Base-by-base conservation (phyloP, 1,140 invertebrate genomes). In the Mercenaria mercenaria region DNA sequence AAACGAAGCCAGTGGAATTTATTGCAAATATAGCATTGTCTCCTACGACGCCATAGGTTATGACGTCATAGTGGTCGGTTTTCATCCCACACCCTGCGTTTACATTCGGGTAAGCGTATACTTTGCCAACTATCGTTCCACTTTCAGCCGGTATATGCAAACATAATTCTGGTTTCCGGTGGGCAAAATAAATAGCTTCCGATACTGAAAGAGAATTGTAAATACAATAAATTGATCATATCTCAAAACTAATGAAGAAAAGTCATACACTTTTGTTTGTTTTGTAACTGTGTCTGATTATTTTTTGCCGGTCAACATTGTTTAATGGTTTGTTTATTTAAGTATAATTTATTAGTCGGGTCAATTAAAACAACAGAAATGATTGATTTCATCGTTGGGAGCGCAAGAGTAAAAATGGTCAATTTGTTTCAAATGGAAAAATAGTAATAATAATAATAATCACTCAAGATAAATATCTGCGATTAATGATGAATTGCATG, bases 171-270 rank as follows among this genome's bases (percentile, higher is more conserved):
- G 50, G 72, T 37, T 47, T 59, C 39, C 47, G 32, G 50, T 87
- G 85, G 50, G 85, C 76, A 77, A 87, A 77, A 39, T 87, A 87
- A 77, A 87, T 39, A 79, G 50, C 47, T 34, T 79, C 85, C 32
- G 56, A 23, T 13, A 18, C 85, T 87, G 85, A 61, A 87, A 85
- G 50, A 69, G 32, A 37, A 61, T 64, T 13, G 37, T 26, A 82
- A 64, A 67, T 59, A 41, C 52, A 41, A 82, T 67, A 32, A 80
- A 64, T 79, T 79, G 76, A 47, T 47, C 50, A 39, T 34, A 52
- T 47, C 76, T 34, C 15, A 15, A 50, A 76, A n/a, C 11, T 41
- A 76, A 41, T 76, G 72, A 76, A 79, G 50, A 79, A 72, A 56
- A 79, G 76, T 56, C 76, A 79, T 79, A 39, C 47, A 41, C 34